These are phyloP conservation scores for Acanthurus lineatus DNA, from an alignment of 2,797 vertebrate genomes.

Conservation along the genomic window DNA sequence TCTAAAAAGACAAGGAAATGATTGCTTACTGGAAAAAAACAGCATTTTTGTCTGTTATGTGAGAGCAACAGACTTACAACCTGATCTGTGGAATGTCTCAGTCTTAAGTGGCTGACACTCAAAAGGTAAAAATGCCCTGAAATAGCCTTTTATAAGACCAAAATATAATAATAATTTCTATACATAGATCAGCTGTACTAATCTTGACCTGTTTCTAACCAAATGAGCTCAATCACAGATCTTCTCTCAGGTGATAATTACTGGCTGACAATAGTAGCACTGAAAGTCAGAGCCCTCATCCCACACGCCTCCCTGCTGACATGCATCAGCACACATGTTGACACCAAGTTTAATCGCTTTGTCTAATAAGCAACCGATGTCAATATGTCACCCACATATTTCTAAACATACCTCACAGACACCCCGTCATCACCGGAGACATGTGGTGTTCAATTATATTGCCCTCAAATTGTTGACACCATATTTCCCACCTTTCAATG, in stretches of 20 bases:
- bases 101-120: not conserved
- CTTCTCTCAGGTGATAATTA: conserved; percentile 70
- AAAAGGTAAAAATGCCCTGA: not conserved
- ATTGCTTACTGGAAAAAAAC: conserved; percentile 6
- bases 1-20: conserved; percentile 14
- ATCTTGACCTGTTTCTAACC: conserved; percentile 23
- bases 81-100: conserved; percentile 13
- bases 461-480: conserved; percentile 54
- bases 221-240: conserved; percentile 57
- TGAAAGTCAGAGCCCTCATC: conserved; percentile 46
- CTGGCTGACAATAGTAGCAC: conserved; percentile 55
- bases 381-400: conserved; percentile 73
- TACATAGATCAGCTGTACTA: conserved; percentile 8
- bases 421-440: conserved; percentile 42
- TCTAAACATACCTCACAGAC: conserved; percentile 75
- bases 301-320: conserved; percentile 64
- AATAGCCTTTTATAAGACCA: not conserved
- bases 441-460: conserved; percentile 63
- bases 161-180: not conserved
- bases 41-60: not conserved
- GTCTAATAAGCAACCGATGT: conserved; percentile 72
- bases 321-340: conserved; percentile 59
- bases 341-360: conserved; percentile 67
- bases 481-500: conserved; percentile 58
- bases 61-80: conserved; percentile 20